These are phyloP conservation scores for Diplodus sargus DNA, from an alignment of 2,797 vertebrate genomes.

Conservation along the genomic window DNA sequence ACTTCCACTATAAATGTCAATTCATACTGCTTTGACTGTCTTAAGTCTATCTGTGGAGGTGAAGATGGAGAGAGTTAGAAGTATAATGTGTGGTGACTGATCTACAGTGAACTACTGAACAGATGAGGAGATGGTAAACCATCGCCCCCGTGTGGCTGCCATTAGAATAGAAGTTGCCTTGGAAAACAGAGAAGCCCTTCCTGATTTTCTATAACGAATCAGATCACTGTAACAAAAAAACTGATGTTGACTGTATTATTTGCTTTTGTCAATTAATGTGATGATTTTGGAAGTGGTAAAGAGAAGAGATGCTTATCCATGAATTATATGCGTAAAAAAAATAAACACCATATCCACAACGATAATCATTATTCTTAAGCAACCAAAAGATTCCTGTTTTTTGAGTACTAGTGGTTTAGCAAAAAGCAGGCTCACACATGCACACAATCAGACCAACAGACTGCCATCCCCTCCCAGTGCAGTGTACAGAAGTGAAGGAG, in stretches of 20 bases:
- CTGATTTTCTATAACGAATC: slow-evolving; percentile 58
- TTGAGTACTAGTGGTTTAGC: slow-evolving; percentile 75
- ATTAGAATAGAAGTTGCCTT: slow-evolving; percentile 67
- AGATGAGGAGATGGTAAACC: slow-evolving; percentile 55
- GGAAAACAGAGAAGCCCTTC: slow-evolving; percentile 72
- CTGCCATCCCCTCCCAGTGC: slow-evolving; percentile 26
- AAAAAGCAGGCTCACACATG: slow-evolving; percentile 71
- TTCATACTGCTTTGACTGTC: slow-evolving; percentile 53
- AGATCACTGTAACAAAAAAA: slow-evolving; percentile 53
- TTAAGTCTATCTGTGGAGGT: slow-evolving; percentile 55
- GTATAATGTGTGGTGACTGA: slow-evolving; percentile 35
- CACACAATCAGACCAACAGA: slow-evolving; percentile 50
- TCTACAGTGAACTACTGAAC: slow-evolving; percentile 31
- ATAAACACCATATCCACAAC: slow-evolving; percentile 80
- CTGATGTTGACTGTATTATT: slow-evolving; percentile 33
- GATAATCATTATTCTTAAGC: slow-evolving; percentile 79
- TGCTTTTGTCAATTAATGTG: slow-evolving; percentile 39
- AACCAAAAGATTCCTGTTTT: slow-evolving; percentile 78
- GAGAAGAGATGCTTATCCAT: slow-evolving; percentile 64
- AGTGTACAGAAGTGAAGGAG: slow-evolving; percentile 27
- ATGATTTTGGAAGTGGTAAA: slow-evolving; percentile 66
- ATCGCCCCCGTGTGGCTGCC: slow-evolving; percentile 78
- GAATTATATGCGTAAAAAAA: slow-evolving; percentile 68
- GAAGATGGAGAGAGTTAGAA: slow-evolving; percentile 11
- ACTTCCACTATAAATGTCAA: slow-evolving; percentile 57